Base-by-base conservation (phyloP, 1,140 invertebrate species). In the Cataglyphis hispanica region DNA sequence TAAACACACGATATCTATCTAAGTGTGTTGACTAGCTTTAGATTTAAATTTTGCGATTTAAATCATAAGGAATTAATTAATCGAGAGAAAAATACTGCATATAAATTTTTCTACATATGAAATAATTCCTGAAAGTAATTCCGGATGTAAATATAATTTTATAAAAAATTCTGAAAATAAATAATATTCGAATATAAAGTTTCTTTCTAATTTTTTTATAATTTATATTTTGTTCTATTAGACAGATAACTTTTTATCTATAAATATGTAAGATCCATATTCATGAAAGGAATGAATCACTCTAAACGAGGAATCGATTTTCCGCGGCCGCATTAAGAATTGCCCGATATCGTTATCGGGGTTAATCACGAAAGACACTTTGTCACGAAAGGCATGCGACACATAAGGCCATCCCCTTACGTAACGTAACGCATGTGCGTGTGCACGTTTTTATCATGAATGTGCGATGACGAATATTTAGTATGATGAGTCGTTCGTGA, bases 401-500 rank as follows among this genome's bases (percentile, higher is more conserved):
- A 50, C 46, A 27, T 83, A 83, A 83, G 67, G 78, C 74, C 67
- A 43, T 83, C 78, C 37, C 25, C 64, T 83, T 74, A 60, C 37
- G 67, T 83, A 81, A 81, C 19, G 46, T 25, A 13, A 58, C 50
- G 77, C 37, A 43, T 11, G 13, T 66, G 61, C 67, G 53, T 81
- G 66, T 16, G 64, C 66, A 53, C 27, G 7, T 66, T 27, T 70
- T 22, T 34, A 76, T 40, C 64, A 53, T 31, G 34, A 56, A 25
- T 25, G 11, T 53, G 3, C 63, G 76, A 81, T 81, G 78, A 83
- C 53, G 67, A 61, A 83, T 11, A 83, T 74, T 56, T 83, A 6
- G 53, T 43, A 87, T 85, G 87, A 90, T 86, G 87, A 91, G 87
- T 91, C 86, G 66, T 87, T 87, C 85, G 85, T 86, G 84, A 86